A percentile compares a stretch with the other conserved stretches of the same genome.
These are phyloP conservation scores for Arbacia lixula DNA, from an alignment of 53 echinoderm and acorn worm genomes.

Conservation along the genomic window DNA sequence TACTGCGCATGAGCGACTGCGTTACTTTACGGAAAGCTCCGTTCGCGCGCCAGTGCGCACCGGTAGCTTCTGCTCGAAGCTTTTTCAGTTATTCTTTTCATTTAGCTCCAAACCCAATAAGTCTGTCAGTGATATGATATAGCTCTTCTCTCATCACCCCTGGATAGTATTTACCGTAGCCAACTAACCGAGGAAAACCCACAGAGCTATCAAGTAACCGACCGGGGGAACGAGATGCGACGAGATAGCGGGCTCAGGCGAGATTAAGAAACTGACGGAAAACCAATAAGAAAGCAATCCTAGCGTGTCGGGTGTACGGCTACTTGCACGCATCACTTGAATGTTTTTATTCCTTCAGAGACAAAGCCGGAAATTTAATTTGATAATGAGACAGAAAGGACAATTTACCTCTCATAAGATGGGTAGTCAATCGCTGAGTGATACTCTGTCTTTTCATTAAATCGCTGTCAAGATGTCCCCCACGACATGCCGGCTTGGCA, in stretches of 20 bases:
- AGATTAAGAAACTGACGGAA: slow-evolving; percentile 28
- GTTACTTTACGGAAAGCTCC: slow-evolving; percentile 1
- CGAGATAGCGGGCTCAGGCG: slow-evolving; percentile 17
- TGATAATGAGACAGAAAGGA: slow-evolving; percentile 50
- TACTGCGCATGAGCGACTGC: slow-evolving; percentile 48
- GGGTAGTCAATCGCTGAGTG: slow-evolving; percentile 22
- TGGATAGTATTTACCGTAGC: slow-evolving; percentile 50
- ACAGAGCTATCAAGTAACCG: slow-evolving; percentile 43
- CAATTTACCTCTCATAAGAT: slow-evolving; percentile 46
- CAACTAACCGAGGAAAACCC: slow-evolving; percentile 58
- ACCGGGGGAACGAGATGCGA: neutral
- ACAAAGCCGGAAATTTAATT: slow-evolving; percentile 40
- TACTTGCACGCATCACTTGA: slow-evolving; percentile 35
- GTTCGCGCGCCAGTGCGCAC: slow-evolving; percentile 28
- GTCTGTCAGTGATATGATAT: slow-evolving; percentile 52
- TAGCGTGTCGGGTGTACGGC: slow-evolving; percentile 43
- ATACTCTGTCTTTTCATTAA: slow-evolving; percentile 38
- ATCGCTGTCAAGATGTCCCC: slow-evolving; percentile 2
- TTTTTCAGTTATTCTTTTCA: slow-evolving; percentile 44
- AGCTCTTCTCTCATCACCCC: slow-evolving; percentile 35
- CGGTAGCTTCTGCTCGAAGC: slow-evolving; percentile 13
- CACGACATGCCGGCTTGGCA: neutral
- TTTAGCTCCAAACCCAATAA: slow-evolving; percentile 39
- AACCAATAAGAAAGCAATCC: slow-evolving; percentile 48
- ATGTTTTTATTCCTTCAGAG: slow-evolving; percentile 20